Conservation (phyloP, 23 tunicate genomes). For the Trididemnum clinides region DNA sequence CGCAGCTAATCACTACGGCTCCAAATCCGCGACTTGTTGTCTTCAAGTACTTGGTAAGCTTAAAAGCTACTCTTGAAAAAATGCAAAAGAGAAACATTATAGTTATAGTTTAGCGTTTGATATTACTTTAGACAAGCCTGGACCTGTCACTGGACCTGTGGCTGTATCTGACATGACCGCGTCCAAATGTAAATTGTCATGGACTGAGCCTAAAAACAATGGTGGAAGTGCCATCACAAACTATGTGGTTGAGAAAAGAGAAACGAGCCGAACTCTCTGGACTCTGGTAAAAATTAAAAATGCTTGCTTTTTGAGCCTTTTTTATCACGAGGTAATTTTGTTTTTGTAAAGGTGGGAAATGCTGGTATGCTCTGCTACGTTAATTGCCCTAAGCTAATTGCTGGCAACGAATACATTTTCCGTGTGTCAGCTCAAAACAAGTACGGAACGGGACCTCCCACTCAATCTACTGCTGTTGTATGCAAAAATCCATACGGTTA, state of each 20-base stretch:
- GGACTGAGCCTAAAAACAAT: constrained; percentile 64
- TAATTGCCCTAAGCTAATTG: constrained; percentile 62
- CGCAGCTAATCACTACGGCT: constrained; percentile 87
- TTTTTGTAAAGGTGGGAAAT: constrained; percentile 50
- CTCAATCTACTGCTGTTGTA: constrained; percentile 56
- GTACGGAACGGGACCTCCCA: constrained; percentile 72
- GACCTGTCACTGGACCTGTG: constrained; percentile 80
- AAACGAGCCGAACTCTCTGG: constrained; percentile 93
- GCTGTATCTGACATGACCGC: constrained; percentile 62
- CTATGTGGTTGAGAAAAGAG: constrained; percentile 91
- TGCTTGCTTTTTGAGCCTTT: neutral
- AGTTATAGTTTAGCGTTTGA: too few species aligned
- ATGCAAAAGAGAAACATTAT: too few species aligned
- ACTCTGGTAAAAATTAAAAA: constrained; percentile 43
- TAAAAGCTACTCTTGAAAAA: too few species aligned
- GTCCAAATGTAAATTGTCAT: constrained; percentile 60
- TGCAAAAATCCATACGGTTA: constrained; percentile 89
- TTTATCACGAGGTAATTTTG: neutral
- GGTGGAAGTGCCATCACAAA: constrained; percentile 90
- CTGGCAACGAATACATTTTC: constrained; percentile 89
- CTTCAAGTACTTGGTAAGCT: constrained; percentile 84
- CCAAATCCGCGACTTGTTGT: constrained; percentile 59
- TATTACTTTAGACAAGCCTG: constrained; percentile 79
- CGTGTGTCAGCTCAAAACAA: constrained; percentile 93
- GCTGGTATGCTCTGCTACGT: constrained; percentile 68